Evolutionary conservation across 2,888 invertebrate species (phyloP).

Genomic region (Troilus luridus): DNA sequence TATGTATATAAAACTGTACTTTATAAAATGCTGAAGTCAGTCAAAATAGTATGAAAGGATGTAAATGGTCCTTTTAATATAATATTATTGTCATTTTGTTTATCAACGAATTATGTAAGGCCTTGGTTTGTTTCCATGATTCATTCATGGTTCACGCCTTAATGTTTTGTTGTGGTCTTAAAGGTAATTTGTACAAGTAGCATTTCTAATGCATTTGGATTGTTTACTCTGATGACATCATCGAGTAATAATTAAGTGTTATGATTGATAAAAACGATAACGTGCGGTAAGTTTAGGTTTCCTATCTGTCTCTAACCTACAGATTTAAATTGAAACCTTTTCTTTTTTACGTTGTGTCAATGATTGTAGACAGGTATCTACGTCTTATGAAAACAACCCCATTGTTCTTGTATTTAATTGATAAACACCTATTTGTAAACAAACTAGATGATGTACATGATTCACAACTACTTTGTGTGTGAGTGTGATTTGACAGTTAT

Average conservation of each 20-base stretch:
- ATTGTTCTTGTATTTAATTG: neutral
- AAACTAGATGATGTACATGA: neutral
- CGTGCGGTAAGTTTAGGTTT: conserved; percentile 27
- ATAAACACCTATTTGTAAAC: neutral
- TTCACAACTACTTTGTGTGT: neutral
- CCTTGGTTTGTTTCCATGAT: conserved; percentile 60
- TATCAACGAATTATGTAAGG: conserved; percentile 55
- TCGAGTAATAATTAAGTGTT: neutral
- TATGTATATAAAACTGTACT: neutral
- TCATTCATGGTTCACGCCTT: conserved; percentile 60
- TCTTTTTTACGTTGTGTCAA: conserved; percentile 8
- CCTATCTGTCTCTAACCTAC: conserved; percentile 9
- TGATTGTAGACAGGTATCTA: neutral
- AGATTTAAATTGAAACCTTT: conserved; percentile 19
- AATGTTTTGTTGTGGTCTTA: conserved; percentile 59
- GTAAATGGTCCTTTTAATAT: neutral
- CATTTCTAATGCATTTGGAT: conserved; percentile 29
- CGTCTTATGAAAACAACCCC: neutral
- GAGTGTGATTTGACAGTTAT: conserved; percentile 30
- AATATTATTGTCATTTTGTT: conserved; percentile 36
- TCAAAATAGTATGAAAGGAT: neutral
- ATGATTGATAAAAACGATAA: neutral
- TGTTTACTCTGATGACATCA: conserved; percentile 26
- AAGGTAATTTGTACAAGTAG: conserved; percentile 53
- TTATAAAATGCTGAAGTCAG: neutral